Base-by-base conservation (phyloP, 2,888 invertebrate species). In the Cantharis rufa region DNA sequence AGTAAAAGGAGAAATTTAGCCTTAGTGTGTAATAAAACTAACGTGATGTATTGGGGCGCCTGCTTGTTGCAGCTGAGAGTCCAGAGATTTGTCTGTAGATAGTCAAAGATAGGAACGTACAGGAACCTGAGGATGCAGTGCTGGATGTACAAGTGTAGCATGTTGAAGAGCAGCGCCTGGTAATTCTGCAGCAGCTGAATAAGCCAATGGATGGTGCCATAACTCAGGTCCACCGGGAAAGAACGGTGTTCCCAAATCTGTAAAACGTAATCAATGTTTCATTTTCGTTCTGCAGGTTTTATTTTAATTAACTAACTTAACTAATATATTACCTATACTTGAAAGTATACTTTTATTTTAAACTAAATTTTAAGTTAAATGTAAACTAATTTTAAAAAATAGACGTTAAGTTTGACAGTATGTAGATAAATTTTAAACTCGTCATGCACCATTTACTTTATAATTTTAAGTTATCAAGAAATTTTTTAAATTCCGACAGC, bases 21-120 rank as follows among this genome's bases (percentile, higher is more conserved):
- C 10, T 76, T 77, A 77, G 68, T 73, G 73, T 70, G 70, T 70
- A 77, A 77, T 72, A 61, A 72, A 78, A 90, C 90, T 90, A 89
- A 91, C 91, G 89, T 90, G 90, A 84, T 88, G 88, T 77, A 90
- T 90, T 88, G 90, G 89, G 88, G 90, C 89, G 88, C 89, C 89
- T 86, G 90, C 86, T 85, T 86, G 87, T 84, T 87, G 87, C 83
- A 87, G 90, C 88, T 90, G 90, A 87, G 89, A 89, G 89, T 90
- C 90, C 90, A 89, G 89, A 89, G 92, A 92, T 91, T 94, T 93
- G 92, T 93, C 93, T 91, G 94, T 93, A 94, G 95, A 95, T 96
- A 96, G 96, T 96, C 96, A 96, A 94, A 96, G 96, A 93, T 96
- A 96, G 91, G 96, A 96, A 91, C 96, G 95, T 90, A 97, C 97